A percentile compares a stretch with the other conserved stretches of the same genome.
Evolutionary conservation across 2,113 vertebrate species (phyloP).

Genomic region (Sylvilagus bachmani): DNA sequence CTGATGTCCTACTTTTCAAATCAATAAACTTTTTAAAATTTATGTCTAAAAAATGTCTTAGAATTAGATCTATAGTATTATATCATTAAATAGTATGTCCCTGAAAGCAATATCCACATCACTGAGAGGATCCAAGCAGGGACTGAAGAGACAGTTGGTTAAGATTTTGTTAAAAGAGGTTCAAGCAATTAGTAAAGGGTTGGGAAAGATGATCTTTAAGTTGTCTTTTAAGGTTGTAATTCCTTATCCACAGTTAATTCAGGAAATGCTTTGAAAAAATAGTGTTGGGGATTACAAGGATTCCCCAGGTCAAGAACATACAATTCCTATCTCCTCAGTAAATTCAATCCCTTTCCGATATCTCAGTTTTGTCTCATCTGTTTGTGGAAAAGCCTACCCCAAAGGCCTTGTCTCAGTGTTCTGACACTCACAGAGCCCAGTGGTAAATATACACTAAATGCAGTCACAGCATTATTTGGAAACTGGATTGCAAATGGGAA

Average conservation of each 20-base stretch:
- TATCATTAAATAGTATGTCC: background rate
- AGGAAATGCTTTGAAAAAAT: background rate
- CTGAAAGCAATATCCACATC: background rate
- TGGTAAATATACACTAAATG: background rate
- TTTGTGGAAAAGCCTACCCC: background rate
- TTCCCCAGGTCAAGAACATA: background rate
- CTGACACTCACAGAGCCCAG: background rate
- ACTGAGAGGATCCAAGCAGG: background rate
- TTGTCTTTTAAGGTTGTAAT: background rate
- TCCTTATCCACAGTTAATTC: background rate
- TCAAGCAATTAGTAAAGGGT: background rate
- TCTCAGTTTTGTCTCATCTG: background rate
- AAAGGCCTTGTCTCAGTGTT: background rate
- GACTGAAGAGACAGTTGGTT: background rate
- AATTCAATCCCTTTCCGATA: background rate
- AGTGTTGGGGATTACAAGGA: background rate
- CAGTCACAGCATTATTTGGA: background rate
- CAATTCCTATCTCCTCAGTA: background rate
- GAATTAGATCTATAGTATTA: background rate
- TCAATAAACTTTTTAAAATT: no score
- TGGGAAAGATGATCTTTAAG: background rate
- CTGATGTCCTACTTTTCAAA: no score
- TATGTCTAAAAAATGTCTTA: background rate
- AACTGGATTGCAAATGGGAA: background rate
- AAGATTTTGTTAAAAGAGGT: background rate